These are phyloP conservation scores for Hydra vulgaris DNA, from an alignment of 30 jellyfish, hydroid and myxozoan species.

Conservation along the genomic window DNA sequence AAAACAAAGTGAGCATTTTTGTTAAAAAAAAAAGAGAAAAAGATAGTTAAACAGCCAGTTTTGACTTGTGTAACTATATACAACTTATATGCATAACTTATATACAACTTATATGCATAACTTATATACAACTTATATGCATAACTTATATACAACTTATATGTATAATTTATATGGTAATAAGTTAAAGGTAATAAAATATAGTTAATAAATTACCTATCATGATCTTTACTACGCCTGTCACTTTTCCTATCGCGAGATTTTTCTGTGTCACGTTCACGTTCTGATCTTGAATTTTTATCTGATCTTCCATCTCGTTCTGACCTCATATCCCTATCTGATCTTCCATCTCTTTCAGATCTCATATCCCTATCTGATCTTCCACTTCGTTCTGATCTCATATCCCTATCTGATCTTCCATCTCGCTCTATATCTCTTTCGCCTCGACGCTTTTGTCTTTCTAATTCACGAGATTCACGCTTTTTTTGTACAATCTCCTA, in stretches of 20 bases:
- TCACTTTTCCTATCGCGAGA: constrained; percentile 25
- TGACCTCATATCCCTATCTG: constrained; percentile 41
- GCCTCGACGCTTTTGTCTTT: constrained; percentile 49
- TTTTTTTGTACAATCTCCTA: constrained; percentile 61
- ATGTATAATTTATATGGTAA: no score
- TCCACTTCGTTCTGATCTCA: constrained; percentile 35
- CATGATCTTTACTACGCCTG: constrained; percentile 31
- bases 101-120: no score
- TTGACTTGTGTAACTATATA: no score
- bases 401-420: constrained; percentile 34
- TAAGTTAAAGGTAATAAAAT: no score
- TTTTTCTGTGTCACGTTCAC: constrained; percentile 23
- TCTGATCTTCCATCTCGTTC: constrained; percentile 30
- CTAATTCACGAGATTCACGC: constrained; percentile 72
- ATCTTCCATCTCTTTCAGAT: no score
- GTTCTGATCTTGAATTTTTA: constrained; percentile 13
- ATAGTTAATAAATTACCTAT: constrained; percentile 16
- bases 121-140: no score
- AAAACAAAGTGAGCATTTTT: no score
- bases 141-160: no score
- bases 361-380: constrained; percentile 37
- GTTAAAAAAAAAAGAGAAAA: no score
- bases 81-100: no score
- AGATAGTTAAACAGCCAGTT: no score
- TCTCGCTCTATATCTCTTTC: constrained; percentile 56